Conservation (phyloP, 2,113 vertebrate species). For the Chascanopsetta lugubris region DNA sequence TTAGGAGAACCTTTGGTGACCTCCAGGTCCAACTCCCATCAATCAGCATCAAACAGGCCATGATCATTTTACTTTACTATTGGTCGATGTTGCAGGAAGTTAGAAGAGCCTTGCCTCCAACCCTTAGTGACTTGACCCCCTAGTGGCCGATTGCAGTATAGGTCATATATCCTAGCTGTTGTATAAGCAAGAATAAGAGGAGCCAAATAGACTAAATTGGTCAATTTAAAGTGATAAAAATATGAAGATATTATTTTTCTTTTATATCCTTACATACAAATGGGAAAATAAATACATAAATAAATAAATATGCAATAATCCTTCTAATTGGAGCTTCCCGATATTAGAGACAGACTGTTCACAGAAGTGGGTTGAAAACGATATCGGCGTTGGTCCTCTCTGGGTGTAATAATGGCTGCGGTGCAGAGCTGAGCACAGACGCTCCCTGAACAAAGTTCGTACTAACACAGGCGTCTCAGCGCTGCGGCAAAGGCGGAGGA, state of each 20-base stretch:
- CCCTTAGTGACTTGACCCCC: too few species aligned
- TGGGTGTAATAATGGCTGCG: slow-evolving; percentile 23
- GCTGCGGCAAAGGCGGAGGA: slow-evolving; percentile 46
- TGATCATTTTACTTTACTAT: too few species aligned
- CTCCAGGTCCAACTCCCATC: too few species aligned
- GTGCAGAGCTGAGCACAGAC: slow-evolving; percentile 29
- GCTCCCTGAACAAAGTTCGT: slow-evolving; percentile 45
- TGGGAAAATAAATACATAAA: not conserved
- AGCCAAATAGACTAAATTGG: too few species aligned
- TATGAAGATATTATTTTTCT: not conserved
- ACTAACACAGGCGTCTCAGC: slow-evolving; percentile 42
- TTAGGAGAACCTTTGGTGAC: not conserved
- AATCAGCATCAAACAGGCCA: too few species aligned
- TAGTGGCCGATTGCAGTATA: too few species aligned
- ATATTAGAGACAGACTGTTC: not conserved
- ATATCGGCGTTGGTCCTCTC: slow-evolving; percentile 8
- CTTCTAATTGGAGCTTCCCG: not conserved
- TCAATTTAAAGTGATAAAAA: not conserved
- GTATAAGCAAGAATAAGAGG: too few species aligned
- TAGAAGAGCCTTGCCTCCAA: too few species aligned
- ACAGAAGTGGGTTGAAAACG: slow-evolving; percentile 9
- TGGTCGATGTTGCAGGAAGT: too few species aligned
- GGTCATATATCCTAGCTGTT: too few species aligned
- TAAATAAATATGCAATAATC: too few species aligned
- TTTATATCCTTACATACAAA: not conserved